Evolutionary conservation across 2,113 vertebrate species (phyloP).

Genomic region (Brevimyrus niger): DNA sequence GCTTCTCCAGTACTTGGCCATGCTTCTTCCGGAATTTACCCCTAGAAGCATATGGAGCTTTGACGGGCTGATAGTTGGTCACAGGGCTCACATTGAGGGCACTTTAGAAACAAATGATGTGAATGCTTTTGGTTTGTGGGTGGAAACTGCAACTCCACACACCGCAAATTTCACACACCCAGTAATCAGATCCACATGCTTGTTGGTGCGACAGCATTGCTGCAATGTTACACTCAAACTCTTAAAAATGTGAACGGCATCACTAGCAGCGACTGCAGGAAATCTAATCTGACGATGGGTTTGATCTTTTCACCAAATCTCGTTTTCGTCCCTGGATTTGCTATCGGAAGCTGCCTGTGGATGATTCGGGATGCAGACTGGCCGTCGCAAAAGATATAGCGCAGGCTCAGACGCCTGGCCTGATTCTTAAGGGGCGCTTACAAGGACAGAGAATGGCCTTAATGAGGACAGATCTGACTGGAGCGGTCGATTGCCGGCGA

Average conservation of each 20-base stretch:
- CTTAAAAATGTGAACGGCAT: background rate
- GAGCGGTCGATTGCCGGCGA: conserved; percentile 38
- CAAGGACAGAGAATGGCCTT: conserved; percentile 43
- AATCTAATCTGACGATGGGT: background rate
- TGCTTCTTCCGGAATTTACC: background rate
- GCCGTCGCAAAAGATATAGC: background rate
- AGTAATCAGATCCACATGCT: background rate
- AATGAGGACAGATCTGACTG: conserved; percentile 49
- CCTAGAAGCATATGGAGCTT: background rate
- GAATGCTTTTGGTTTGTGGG: background rate
- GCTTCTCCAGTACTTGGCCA: background rate
- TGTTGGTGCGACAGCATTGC: background rate
- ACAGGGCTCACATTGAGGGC: background rate
- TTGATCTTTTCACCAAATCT: background rate
- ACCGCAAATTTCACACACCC: background rate
- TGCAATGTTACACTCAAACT: background rate
- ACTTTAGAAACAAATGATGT: background rate
- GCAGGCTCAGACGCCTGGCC: background rate
- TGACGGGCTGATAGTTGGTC: background rate
- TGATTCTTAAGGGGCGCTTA: conserved; percentile 10
- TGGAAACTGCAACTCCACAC: background rate
- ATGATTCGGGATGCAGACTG: background rate
- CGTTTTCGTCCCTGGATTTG: background rate
- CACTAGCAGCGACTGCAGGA: background rate
- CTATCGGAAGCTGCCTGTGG: background rate